Evolutionary conservation across 2,888 invertebrate genomes (phyloP), one percentile per base, ranked within the genome.

Genomic region (Tuta absoluta): DNA sequence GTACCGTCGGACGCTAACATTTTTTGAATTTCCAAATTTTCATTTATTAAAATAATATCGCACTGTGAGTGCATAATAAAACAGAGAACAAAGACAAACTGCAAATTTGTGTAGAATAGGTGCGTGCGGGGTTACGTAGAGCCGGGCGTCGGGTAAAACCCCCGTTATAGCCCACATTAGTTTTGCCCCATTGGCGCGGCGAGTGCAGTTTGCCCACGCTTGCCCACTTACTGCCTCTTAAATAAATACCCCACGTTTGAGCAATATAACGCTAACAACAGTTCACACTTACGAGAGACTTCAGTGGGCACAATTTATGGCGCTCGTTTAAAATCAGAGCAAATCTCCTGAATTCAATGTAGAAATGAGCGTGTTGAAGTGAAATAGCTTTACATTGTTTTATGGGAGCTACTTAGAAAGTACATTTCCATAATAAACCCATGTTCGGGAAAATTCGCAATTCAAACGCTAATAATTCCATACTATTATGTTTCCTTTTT

Each of bases 171-270:
- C 37, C 63, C 64, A 64, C 66, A 89, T 90, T 90, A 86, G 91
- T 87, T 81, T 76, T 82, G 89, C 86, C 76, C 84, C 88, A 90
- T 91, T 91, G 81, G 84, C 82, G 70, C 65, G 67, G 76, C 75
- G 85, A 89, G 90, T 86, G 87, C 78, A 79, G 83, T 85, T 85
- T 83, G 56, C 56, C 56, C 56, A 56, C 56, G 56, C 56, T 17
- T 45, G 82, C 84, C 77, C 79, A 79, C 81, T 82, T 80, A 76
- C 76, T 76, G 77, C 75, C 79, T 81, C 86, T 86, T 91, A 89
- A 91, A 91, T 91, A 91, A 91, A 91, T 91, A 91, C 79, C 81
- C 79, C 87, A 86, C 89, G 86, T 87, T 87, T 87, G 82, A 75
- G 82, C 84, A 77, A 82, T 85, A 87, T 87, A 81, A 84, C 78